Evolutionary conservation across 2,797 vertebrate species (phyloP).

Genomic region (Pelodytes ibericus): DNA sequence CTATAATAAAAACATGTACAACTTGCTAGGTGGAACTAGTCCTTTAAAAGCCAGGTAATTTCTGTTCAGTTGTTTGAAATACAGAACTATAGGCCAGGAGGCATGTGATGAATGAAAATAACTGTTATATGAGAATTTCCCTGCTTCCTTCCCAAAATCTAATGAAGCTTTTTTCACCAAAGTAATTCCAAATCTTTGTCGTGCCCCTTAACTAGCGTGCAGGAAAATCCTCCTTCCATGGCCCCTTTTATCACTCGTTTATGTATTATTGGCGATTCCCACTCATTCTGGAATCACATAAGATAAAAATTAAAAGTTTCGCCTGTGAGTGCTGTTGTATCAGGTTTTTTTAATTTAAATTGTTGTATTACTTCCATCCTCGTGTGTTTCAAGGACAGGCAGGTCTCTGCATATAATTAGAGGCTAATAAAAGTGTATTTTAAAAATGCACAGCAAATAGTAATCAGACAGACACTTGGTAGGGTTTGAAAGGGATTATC

Average conservation of each 20-base stretch:
- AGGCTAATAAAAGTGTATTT: conserved; percentile 50
- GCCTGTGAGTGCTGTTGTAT: conserved; percentile 43
- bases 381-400: conserved; percentile 46
- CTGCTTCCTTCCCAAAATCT: conserved; percentile 18
- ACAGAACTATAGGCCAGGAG: conserved; percentile 3
- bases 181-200: conserved; percentile 19
- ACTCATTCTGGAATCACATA: conserved; percentile 45
- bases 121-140: conserved; percentile 32
- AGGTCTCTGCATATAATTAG: conserved; percentile 54
- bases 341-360: conserved; percentile 54
- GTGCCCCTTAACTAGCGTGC: conserved; percentile 19
- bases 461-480: conserved; percentile 40
- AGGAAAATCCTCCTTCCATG: conserved; percentile 15
- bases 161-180: conserved; percentile 20
- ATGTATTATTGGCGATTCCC: conserved; percentile 40
- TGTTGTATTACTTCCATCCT: conserved; percentile 48
- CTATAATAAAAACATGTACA: too few relatives aligned
- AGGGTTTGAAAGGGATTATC: conserved; percentile 44
- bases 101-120: conserved; percentile 5
- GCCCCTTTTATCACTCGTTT: conserved; percentile 32
- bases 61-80: background rate
- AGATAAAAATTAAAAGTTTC: conserved; percentile 30
- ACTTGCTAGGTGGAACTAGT: too few relatives aligned
- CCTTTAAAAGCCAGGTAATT: too few relatives aligned
- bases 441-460: conserved; percentile 44